Evolutionary conservation across 1,140 invertebrate genomes (phyloP), one percentile per base, ranked within the genome.

Genomic region (Stratiolaelaps scimitus): DNA sequence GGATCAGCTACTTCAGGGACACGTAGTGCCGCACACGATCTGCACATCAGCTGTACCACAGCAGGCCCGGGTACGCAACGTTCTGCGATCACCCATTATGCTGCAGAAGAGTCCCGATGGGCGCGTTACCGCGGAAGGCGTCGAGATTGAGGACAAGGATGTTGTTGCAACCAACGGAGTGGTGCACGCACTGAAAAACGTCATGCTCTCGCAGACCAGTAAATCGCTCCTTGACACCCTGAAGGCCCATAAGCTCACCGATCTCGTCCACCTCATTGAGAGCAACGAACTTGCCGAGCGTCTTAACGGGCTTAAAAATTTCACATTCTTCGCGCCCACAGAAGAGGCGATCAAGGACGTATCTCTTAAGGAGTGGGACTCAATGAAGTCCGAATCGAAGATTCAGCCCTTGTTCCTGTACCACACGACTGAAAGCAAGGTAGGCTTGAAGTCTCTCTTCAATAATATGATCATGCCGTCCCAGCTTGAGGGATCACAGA

Each of bases 1-100:
- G 26, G 53, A 60, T 60, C 53, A 60, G 26, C 34, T 85, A 67
- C 70, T 85, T 10, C 78, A 81, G 69, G 79, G 83, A 69, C 84
- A 85, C 68, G 74, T 86, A 40, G 73, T 84, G 17, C 79, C 82
- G 34, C 80, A 83, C 68, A 82, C 83, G 15, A 80, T 85, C 70
- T 86, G 84, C 71, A 80, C 83, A 1, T 70, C 78, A 5, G 78
- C 80, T 1, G 79, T 83, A n/a, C 72, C 79, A 70, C 75, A 75
- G 28, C 78, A 81, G 71, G 77, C 79, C 0, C 78, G 77, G 0
- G 79, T 81, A 0, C 75, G 77, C 60, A 83, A 83, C 69, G 71
- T 80, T 1, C 74, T 82, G 13, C 77, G 78, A 7, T 75, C 79
- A 23, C 69, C 75, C 1, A 69, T 85, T 15, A 60, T 60, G 53